Percentiles rank a stretch among this genome's conserved stretches.
Evolutionary conservation across 1,140 invertebrate species (phyloP).

Genomic region (Portunus trituberculatus): DNA sequence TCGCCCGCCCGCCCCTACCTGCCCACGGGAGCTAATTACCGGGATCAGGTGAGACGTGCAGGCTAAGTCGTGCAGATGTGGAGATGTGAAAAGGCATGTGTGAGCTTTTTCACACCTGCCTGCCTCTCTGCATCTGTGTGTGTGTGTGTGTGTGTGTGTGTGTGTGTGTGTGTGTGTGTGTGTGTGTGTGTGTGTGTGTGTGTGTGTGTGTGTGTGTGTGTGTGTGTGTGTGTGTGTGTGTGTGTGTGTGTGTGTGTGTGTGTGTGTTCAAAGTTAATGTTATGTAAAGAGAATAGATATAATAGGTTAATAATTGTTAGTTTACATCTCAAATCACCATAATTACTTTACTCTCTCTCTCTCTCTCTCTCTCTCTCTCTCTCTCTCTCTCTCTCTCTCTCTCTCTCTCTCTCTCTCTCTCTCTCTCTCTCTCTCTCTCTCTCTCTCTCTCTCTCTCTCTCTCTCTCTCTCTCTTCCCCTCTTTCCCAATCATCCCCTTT

Average conservation of each 20-base stretch:
- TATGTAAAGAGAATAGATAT: neutral
- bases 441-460: neutral
- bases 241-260: neutral
- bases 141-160: neutral
- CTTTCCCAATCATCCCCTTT: too few relatives aligned
- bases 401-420: neutral
- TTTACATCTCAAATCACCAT: neutral
- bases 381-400: neutral
- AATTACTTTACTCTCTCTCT: neutral
- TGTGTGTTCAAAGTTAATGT: neutral
- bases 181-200: neutral
- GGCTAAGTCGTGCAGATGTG: neutral
- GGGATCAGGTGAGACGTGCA: neutral
- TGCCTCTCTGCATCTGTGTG: neutral
- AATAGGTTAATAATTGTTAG: neutral
- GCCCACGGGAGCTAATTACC: neutral
- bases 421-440: neutral
- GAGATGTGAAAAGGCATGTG: neutral
- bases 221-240: neutral
- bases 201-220: neutral
- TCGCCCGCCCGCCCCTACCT: neutral
- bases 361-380: neutral
- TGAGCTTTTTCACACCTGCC: neutral
- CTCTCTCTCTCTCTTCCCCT: too few relatives aligned
- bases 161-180: slow-evolving; percentile 1